Evolutionary conservation across 2,797 vertebrate species (phyloP).

Genomic region (Coreius guichenoti): DNA sequence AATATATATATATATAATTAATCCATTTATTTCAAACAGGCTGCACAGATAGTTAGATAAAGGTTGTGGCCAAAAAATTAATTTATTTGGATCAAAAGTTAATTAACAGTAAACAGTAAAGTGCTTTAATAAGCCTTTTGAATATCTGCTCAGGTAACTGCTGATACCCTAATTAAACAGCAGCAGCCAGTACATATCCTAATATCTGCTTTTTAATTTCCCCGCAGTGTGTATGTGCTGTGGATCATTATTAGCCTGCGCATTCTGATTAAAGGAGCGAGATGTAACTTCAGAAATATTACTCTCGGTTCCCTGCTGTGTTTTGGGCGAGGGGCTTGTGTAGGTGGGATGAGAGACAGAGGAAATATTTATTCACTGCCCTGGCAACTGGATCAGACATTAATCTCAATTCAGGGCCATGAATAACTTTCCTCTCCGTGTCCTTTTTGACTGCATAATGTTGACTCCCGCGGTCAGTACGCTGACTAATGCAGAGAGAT

Average conservation of each 20-base stretch:
- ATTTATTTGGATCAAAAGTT: conserved; percentile 18
- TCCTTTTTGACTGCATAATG: conserved; percentile 46
- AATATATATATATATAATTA: background rate
- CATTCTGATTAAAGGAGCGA: conserved; percentile 24
- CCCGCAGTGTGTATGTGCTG: conserved; percentile 16
- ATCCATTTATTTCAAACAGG: background rate
- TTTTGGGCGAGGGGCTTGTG: conserved; percentile 14
- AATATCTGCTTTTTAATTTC: conserved; percentile 21
- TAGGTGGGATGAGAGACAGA: conserved; percentile 11
- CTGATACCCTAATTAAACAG: conserved; percentile 28
- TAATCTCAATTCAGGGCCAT: conserved; percentile 34
- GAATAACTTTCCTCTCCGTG: conserved; percentile 32
- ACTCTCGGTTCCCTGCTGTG: conserved; percentile 11
- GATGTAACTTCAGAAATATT: conserved; percentile 20
- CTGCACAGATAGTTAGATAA: conserved; percentile 5
- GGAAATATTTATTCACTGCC: conserved; percentile 43
- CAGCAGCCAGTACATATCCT: conserved; percentile 10
- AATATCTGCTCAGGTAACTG: conserved; percentile 15
- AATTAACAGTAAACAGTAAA: background rate
- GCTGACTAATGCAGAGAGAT: background rate
- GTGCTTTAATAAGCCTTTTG: background rate
- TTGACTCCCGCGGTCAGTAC: background rate
- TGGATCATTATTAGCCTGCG: conserved; percentile 10
- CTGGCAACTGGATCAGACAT: conserved; percentile 54
- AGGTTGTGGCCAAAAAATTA: background rate